A percentile compares a stretch with the other conserved stretches of the same genome.
Conservation (phyloP, 2,797 vertebrate genomes). For the Phoxinus dragarum region DNA sequence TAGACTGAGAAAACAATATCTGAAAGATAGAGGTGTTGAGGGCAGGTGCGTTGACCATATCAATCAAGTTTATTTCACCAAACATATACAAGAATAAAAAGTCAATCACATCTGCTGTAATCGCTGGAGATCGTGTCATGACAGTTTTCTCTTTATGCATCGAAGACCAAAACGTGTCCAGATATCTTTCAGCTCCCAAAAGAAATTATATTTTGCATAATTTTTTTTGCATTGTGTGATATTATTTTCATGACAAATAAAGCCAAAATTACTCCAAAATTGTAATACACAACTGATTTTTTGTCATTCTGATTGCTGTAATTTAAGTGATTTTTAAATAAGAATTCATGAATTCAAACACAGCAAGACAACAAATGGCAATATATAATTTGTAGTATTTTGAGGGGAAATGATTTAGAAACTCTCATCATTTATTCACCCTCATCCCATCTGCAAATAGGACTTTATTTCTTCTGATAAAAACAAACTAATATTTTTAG, state of each 20-base stretch:
- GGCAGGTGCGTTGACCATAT: constrained; percentile 50
- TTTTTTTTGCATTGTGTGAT: background rate
- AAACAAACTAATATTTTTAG: background rate
- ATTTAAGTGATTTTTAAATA: background rate
- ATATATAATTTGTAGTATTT: background rate
- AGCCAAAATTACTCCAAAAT: background rate
- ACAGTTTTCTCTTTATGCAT: background rate
- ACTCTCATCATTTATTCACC: background rate
- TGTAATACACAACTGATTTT: background rate
- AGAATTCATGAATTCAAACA: background rate
- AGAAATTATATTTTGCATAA: background rate
- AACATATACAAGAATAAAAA: background rate
- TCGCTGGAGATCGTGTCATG: background rate
- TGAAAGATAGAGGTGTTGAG: constrained; percentile 50
- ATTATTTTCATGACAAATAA: background rate
- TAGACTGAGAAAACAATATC: constrained; percentile 63
- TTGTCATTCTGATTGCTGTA: background rate
- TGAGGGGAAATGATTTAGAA: too few relatives aligned
- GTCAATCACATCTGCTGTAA: background rate
- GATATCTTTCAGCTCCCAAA: background rate
- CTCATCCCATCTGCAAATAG: background rate
- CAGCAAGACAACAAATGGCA: background rate
- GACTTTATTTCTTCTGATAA: background rate
- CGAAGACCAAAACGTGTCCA: background rate
- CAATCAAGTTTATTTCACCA: constrained; percentile 22